A percentile compares a stretch with the other conserved stretches of the same genome.
Evolutionary conservation across 1,140 invertebrate genomes (phyloP).

Genomic region (Drosophila ananassae): DNA sequence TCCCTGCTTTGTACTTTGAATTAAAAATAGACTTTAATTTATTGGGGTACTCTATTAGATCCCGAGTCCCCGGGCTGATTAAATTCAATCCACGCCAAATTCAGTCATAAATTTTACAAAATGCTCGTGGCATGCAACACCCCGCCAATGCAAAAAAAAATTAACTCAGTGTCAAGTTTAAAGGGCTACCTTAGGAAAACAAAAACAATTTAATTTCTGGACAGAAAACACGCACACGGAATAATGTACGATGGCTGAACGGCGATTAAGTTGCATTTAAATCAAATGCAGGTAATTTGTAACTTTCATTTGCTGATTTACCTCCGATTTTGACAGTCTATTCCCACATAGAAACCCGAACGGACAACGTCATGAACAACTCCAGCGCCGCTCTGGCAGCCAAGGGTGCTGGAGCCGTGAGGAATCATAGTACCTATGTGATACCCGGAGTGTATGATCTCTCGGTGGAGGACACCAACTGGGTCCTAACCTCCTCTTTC

Average conservation of each 20-base stretch:
- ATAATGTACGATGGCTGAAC: conserved; percentile 54
- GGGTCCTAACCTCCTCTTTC: conserved; percentile 96
- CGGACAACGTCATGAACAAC: conserved; percentile 47
- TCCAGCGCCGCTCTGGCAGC: conserved; percentile 50
- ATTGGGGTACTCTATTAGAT: conserved; percentile 5
- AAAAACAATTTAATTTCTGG: conserved; percentile 28
- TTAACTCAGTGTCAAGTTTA: conserved; percentile 46
- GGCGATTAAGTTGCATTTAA: conserved; percentile 58
- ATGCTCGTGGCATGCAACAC: conserved; percentile 49
- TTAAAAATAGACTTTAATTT: neutral
- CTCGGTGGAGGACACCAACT: conserved; percentile 93
- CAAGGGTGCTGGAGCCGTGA: conserved; percentile 37
- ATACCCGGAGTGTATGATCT: conserved; percentile 85
- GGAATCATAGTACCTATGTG: conserved; percentile 80
- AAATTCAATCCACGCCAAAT: conserved; percentile 65
- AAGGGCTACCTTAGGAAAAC: conserved; percentile 4
- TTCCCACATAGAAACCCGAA: conserved; percentile 2
- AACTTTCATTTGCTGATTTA: conserved; percentile 22
- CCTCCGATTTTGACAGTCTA: conserved; percentile 16
- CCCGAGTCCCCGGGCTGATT: conserved; percentile 11
- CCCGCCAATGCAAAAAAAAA: conserved; percentile 1
- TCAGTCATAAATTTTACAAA: conserved; percentile 61
- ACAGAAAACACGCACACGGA: conserved; percentile 66
- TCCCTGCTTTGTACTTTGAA: neutral
- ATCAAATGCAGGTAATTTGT: conserved; percentile 61